phyloP scores from a whole-genome alignment of 2,797 vertebrate genomes.

The Hyperoplus lanceolatus region DNA sequence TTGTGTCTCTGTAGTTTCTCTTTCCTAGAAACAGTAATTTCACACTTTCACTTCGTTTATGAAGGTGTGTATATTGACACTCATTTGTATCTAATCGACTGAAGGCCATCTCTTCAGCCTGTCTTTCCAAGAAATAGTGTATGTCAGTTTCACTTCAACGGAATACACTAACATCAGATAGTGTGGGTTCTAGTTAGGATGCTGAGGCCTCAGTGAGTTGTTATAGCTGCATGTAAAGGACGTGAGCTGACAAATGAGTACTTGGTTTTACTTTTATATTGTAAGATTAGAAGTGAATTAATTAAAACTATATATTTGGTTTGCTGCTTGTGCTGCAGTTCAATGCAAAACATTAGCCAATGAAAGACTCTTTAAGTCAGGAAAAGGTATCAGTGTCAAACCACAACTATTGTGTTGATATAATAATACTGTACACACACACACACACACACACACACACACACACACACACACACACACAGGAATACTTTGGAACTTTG shows the following conservation, averaged over 20 bases:
- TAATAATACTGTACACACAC: neutral
- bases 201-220: neutral
- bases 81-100: no score
- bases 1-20: no score
- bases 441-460: conserved; percentile 7
- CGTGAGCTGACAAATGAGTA: neutral
- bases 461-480: conserved; percentile 3
- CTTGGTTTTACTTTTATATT: neutral
- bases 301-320: neutral
- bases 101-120: no score
- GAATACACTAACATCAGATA: no score
- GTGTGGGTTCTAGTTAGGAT: neutral
- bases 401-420: neutral
- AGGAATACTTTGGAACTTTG: neutral
- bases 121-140: no score
- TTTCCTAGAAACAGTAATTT: no score
- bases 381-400: neutral
- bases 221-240: neutral
- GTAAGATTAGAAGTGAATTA: neutral
- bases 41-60: no score
- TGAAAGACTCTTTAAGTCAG: neutral
- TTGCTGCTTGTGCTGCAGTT: conserved; percentile 3
- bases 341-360: neutral
- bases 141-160: no score
- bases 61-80: no score